Evolutionary conservation across 2,797 vertebrate genomes (phyloP), one percentile per base, ranked within the genome.

Genomic region (Tarsius wallacei): DNA sequence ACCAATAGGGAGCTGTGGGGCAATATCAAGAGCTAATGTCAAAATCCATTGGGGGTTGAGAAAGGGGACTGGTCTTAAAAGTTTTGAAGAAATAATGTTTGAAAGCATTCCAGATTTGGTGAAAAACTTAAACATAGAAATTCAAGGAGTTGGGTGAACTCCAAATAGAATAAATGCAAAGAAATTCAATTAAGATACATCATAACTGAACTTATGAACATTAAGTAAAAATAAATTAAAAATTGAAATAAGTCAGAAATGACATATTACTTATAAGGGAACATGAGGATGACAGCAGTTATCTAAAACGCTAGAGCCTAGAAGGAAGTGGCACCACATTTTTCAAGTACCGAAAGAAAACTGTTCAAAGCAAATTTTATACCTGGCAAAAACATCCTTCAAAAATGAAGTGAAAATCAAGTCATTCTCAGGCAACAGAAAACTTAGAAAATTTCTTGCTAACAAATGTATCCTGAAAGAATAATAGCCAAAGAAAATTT

Each of bases 271-370:
- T 68, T 12, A 1, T 19, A 73, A 26, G 42, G 73, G 21, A 83
- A 49, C 3, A 2, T 70, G 64, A 55, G 26, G 55, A 33, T 51
- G 66, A 28, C 51, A 76, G 19, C 64, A 68, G 64, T 57, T 42
- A 36, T 57, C 8, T 26, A 33, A 70, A 85, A 22, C 15, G 26
- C 10, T 16, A 14, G 42, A n/a, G 42, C 17, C 7, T 8, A 49
- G 59, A 73, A 91, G 66, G 16, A 26, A 76, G 0, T 36, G 14
- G 33, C 33, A 42, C 14, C 15, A 21, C 28, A 24, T 10, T 76
- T 90, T 87, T 84, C 74, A 74, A 85, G 66, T n/a, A 28, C 11
- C 15, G 22, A 68, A 70, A 88, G 77, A 78, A 87, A 93, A 74
- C 26, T 68, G 24, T 68, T 33, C 76, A 81, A 14, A 74, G 59